Evolutionary conservation across 2,113 vertebrate species (phyloP), one percentile per base, ranked within the genome.

Genomic region (Cynocephalus volans): DNA sequence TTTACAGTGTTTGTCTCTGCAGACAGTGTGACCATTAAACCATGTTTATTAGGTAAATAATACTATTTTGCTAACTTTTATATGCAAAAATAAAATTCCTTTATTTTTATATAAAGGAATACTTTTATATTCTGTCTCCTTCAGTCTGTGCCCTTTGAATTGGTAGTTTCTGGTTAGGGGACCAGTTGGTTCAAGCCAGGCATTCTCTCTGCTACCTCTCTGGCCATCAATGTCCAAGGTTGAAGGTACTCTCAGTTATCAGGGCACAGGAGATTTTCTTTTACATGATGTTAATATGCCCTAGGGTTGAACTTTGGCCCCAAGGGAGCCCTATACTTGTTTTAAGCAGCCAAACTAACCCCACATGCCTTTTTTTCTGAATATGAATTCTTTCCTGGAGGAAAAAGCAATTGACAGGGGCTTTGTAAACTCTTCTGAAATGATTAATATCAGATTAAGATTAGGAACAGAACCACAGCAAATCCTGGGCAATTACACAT

Each of bases 11-110:
- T 90, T 90, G 82, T 75, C 79, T 73, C 82, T 26, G 52, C 5
- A 81, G 96, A 85, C 28, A 64, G 33, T 14, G 73, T 67, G 85
- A 69, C 48, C 0, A 0, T 95, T 95, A 97, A 96, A 69, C n/a
- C 6, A 13, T 92, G 79, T 93, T 97, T 96, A 95, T 93, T 96
- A 67, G 48, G 72, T 95, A 85, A 97, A 95, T 90, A 96, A 92
- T 79, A 88, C 33, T 88, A 15, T 88, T 94, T 93, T 82, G 58
- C 73, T 89, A 67, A 70, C 64, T 92, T 93, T 83, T n/a, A 31
- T 64, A 41, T 52, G 23, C 64, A 87, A 73, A 76, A 41, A 41
- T 41, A 41, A 41, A 41, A 41, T 41, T 41, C 41, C 4, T 41
- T 41, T 4, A 41, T 41, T 41, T 41, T 41, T 41, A 41, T 41